Evolutionary conservation across 2,888 invertebrate species (phyloP).

Genomic region (Scelioninae gen. 1): DNA sequence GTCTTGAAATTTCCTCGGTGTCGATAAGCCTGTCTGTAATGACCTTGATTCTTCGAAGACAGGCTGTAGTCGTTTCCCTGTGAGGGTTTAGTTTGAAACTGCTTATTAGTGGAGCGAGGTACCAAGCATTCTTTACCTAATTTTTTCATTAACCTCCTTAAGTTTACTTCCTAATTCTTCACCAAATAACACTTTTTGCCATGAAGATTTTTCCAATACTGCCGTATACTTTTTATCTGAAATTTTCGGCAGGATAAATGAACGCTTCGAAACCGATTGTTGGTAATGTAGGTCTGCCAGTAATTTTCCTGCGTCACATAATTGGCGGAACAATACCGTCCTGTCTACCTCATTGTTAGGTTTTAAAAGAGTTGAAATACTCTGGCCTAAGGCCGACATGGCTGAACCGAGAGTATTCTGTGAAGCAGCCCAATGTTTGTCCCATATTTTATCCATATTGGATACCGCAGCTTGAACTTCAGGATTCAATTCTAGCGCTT

Average conservation of each 20-base stretch:
- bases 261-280: neutral
- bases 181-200: neutral
- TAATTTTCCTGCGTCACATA: neutral
- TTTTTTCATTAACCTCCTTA: neutral
- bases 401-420: conserved; percentile 9
- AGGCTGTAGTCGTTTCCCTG: neutral
- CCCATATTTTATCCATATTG: neutral
- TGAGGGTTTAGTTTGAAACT: neutral
- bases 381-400: neutral
- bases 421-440: neutral
- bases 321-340: neutral
- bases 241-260: neutral
- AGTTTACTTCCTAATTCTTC: neutral
- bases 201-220: conserved; percentile 1
- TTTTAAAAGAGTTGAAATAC: neutral
- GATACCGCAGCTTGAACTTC: conserved; percentile 8
- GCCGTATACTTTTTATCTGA: conserved; percentile 11
- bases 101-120: neutral
- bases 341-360: neutral
- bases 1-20: too few species aligned
- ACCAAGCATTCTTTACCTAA: neutral
- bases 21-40: neutral
- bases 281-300: conserved; percentile 2
- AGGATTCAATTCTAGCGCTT: conserved; percentile 25
- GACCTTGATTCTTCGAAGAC: neutral